phyloP scores from a whole-genome alignment of 2,888 invertebrate genomes.

The Metacarcinus magister region DNA sequence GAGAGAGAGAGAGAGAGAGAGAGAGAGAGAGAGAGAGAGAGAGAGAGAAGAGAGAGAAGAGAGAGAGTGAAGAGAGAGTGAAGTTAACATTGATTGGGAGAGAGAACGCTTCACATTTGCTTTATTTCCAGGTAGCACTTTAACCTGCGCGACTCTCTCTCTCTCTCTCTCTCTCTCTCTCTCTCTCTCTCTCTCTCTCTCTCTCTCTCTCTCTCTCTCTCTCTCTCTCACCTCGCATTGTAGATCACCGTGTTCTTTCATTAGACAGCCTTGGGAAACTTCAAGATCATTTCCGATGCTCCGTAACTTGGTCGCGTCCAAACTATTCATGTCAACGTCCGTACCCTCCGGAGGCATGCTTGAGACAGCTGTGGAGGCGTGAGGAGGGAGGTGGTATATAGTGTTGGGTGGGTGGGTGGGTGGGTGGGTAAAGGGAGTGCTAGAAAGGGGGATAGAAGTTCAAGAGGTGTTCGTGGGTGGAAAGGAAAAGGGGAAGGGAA shows the following conservation, averaged over 20 bases:
- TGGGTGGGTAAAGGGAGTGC: not conserved
- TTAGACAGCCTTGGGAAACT: not conserved
- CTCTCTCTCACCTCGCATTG: too few relatives aligned
- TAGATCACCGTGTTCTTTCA: too few relatives aligned
- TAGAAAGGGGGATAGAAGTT: not conserved
- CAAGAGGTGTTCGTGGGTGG: not conserved
- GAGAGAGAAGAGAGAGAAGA: too few relatives aligned
- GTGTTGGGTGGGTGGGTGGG: not conserved
- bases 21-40: constrained; percentile 3
- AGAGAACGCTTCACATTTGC: constrained; percentile 3
- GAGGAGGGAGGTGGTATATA: not conserved
- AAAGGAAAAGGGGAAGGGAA: not conserved
- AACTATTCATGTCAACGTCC: not conserved
- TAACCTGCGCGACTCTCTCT: not conserved
- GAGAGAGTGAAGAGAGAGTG: too few relatives aligned
- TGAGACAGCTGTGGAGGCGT: not conserved
- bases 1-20: constrained; percentile 26
- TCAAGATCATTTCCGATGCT: not conserved
- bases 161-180: constrained; percentile 26
- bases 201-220: not conserved
- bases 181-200: not conserved
- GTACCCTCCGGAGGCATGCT: not conserved
- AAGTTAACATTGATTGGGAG: constrained; percentile 7
- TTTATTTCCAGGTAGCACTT: not conserved
- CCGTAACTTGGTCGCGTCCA: not conserved